These are phyloP conservation scores for Mesitornis unicolor DNA, from an alignment of 2,113 vertebrate genomes.

Conservation along the genomic window DNA sequence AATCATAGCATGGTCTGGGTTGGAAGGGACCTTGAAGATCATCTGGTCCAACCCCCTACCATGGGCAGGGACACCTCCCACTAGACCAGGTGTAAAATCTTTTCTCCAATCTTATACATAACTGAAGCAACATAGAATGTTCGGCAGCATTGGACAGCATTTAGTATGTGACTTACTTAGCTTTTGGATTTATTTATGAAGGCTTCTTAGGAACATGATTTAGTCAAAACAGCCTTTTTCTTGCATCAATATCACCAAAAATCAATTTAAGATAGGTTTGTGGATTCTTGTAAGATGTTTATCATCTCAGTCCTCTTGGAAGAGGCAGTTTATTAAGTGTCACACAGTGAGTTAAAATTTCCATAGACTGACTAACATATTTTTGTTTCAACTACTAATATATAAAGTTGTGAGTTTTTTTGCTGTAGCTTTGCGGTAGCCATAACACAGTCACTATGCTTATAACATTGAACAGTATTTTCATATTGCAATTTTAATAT, in stretches of 20 bases:
- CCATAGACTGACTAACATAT: accelerated
- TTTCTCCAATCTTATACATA: neutral
- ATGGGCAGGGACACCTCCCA: too few relatives aligned
- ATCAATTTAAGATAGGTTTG: neutral
- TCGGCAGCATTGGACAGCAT: neutral
- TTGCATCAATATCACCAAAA: neutral
- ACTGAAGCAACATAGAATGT: neutral
- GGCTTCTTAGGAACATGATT: neutral
- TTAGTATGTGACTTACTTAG: neutral
- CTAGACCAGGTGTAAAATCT: too few relatives aligned
- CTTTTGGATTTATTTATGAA: neutral
- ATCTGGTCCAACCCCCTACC: too few relatives aligned
- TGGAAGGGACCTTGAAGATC: too few relatives aligned
- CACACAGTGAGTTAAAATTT: neutral
- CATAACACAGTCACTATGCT: neutral
- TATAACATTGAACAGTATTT: neutral
- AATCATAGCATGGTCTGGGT: too few relatives aligned
- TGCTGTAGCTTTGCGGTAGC: neutral
- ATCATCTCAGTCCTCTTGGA: neutral
- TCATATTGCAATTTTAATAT: neutral
- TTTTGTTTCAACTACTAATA: neutral
- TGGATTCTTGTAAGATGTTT: neutral
- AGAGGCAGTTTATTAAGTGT: neutral
- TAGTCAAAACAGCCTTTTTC: neutral
- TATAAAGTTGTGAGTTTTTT: neutral